phyloP scores from a whole-genome alignment of 2,888 invertebrate species.

The Xylocampa areola region DNA sequence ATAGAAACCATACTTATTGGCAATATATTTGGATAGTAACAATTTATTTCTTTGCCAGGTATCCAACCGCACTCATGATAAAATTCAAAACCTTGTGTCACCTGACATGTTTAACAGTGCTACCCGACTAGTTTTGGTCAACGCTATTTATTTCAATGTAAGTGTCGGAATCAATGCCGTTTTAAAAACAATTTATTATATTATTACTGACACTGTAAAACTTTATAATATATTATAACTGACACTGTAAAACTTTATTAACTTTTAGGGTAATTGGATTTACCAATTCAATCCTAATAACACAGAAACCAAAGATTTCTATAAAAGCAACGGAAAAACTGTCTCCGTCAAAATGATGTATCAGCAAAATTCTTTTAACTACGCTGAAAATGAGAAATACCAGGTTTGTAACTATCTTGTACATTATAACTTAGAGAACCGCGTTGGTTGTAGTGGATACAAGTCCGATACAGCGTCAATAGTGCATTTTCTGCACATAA shows the following conservation, averaged over 20 bases:
- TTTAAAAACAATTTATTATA: too few species aligned
- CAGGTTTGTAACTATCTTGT: conserved; percentile 48
- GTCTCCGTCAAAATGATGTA: conserved; percentile 59
- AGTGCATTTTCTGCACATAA: too few species aligned
- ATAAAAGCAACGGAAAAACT: conserved; percentile 46
- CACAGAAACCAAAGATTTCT: conserved; percentile 56
- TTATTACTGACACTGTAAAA: too few species aligned
- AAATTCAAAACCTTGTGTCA: conserved; percentile 65
- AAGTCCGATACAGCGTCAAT: too few species aligned
- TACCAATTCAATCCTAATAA: conserved; percentile 53
- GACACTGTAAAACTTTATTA: neutral
- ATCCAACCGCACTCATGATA: conserved; percentile 62
- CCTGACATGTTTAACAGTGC: conserved; percentile 49
- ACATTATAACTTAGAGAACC: too few species aligned
- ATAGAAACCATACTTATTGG: too few species aligned
- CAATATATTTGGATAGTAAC: too few species aligned
- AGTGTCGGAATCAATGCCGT: too few species aligned
- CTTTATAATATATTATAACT: neutral
- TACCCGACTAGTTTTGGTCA: conserved; percentile 67
- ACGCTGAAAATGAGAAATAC: conserved; percentile 41
- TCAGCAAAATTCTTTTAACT: conserved; percentile 54
- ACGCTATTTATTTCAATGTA: conserved; percentile 73
- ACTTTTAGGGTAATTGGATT: conserved; percentile 62
- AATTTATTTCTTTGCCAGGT: conserved; percentile 59
- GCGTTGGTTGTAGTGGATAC: too few species aligned